Base-by-base conservation (phyloP, 2,113 vertebrate genomes). In the Perognathus longimembris region DNA sequence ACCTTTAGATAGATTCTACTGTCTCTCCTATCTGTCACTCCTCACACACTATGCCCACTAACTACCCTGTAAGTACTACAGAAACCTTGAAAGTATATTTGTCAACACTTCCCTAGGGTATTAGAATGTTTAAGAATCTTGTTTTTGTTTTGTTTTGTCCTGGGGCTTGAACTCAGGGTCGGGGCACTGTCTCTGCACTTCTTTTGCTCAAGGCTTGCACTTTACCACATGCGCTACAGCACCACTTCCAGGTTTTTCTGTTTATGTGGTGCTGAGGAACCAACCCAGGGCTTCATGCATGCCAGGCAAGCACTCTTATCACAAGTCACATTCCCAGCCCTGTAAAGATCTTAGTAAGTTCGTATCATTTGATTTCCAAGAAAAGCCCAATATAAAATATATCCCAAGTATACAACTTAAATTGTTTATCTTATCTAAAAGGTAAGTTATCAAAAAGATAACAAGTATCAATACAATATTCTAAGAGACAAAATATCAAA, bases 401-500 rank as follows among this genome's bases (percentile, higher is more conserved):
- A 89, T 59, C 85, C 64, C 18, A 67, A 42, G 20, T 61, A 89
- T n/a, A 80, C 3, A 88, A 70, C 0, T 76, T 88, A 91, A 77
- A 85, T 89, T 38, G 57, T 61, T 90, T 88, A 84, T 40, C 32
- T 85, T 59, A 70, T 61, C 34, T 76, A 80, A 30, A 90, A 54
- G 15, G 15, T 54, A 54, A 54, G 15, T 90, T 1, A 20, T 76
- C 34, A 92, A 89, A 89, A 84, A 88, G 40, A 90, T 8, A 67
- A 14, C 45, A 70, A 30, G 32, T 36, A 38, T 90, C 42, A 78
- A 75, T 38, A 66, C 11, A 77, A 40, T 84, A 70, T 8, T 28
- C 11, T 36, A 77, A 20, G 28, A 88, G 26, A 57, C 11, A 91
- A 89, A 78, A 87, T 78, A 92, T 90, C 71, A 89, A 90, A 82